Evolutionary conservation across 2,888 invertebrate species (phyloP).

Genomic region (Folsomia candida): DNA sequence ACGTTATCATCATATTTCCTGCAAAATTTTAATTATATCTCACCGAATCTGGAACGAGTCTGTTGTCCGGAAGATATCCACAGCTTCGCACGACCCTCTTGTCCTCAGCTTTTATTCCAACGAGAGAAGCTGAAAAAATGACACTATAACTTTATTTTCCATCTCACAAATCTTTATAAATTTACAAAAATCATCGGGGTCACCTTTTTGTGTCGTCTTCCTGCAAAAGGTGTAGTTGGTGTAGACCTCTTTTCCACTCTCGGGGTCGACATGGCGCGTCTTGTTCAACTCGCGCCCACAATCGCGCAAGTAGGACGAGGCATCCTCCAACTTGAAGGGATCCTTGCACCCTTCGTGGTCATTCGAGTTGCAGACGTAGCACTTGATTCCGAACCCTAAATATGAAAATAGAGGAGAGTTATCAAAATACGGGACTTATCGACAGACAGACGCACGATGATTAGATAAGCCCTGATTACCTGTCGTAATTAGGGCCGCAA

Average conservation of each 20-base stretch:
- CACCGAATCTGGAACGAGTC: constrained; percentile 15
- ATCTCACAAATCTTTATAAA: too few relatives aligned
- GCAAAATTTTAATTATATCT: neutral
- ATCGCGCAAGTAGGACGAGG: constrained; percentile 9
- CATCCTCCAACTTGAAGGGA: constrained; percentile 19
- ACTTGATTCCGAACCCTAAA: constrained; percentile 25
- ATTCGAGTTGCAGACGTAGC: constrained; percentile 26
- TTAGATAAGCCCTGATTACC: too few relatives aligned
- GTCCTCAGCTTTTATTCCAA: constrained; percentile 3
- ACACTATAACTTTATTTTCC: neutral
- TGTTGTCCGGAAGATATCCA: constrained; percentile 22
- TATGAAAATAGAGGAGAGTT: too few relatives aligned
- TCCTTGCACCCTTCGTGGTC: constrained; percentile 22
- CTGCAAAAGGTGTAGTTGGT: constrained; percentile 33
- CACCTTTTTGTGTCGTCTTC: constrained; percentile 34
- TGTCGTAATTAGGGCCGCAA: too few relatives aligned
- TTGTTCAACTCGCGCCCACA: constrained; percentile 6
- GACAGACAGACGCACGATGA: too few relatives aligned
- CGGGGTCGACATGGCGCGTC: constrained; percentile 2
- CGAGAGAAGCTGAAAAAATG: constrained; percentile 12
- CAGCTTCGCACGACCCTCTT: constrained; percentile 28
- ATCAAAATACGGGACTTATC: too few relatives aligned
- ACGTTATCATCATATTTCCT: neutral
- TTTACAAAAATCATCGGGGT: too few relatives aligned
- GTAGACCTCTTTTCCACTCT: constrained; percentile 6